Base-by-base conservation (phyloP, 2,888 invertebrate genomes). In the Epinotia nisella region DNA sequence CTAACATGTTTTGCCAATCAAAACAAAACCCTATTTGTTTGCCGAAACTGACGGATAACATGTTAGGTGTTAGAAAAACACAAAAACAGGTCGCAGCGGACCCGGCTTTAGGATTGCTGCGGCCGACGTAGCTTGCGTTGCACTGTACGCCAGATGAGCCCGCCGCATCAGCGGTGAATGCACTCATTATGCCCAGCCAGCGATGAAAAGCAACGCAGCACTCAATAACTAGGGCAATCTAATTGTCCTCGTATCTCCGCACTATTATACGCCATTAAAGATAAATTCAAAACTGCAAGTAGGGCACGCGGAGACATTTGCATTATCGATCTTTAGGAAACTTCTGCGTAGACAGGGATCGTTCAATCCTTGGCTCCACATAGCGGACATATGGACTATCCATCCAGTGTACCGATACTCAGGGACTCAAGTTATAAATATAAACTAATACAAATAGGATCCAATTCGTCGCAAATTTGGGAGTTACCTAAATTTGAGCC, bases 171-270 rank as follows among this genome's bases (percentile, higher is more conserved):
- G 76, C 82, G 78, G 84, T 84, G 81, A 83, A 83, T 82, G 82
- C 85, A 78, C 81, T 86, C 85, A 88, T 90, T 89, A 88, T 83
- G 78, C 78, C 81, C 78, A 81, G 78, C 81, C 79, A 84, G 76
- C 82, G 85, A 88, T 87, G 88, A 88, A 88, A 90, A 86, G 86
- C 83, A 82, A 83, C 77, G 78, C 81, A 78, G 79, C 79, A 83
- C 81, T 82, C 79, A 77, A 87, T 85, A 87, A 84, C 83, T 87
- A 79, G 88, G 82, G 76, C 88, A 85, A 83, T 80, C 81, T 82
- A 81, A 85, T 88, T 87, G 86, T 85, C 81, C 82, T 79, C 67
- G 71, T 70, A 70, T 72, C 61, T 67, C 56, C 69, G n/a, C n/a
- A n/a, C n/a, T 69, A 49, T 49, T 49, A 56, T 17, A 77, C 71